These are phyloP conservation scores for Gymnoscopelus braueri DNA, from an alignment of 2,797 vertebrate genomes.

Conservation along the genomic window DNA sequence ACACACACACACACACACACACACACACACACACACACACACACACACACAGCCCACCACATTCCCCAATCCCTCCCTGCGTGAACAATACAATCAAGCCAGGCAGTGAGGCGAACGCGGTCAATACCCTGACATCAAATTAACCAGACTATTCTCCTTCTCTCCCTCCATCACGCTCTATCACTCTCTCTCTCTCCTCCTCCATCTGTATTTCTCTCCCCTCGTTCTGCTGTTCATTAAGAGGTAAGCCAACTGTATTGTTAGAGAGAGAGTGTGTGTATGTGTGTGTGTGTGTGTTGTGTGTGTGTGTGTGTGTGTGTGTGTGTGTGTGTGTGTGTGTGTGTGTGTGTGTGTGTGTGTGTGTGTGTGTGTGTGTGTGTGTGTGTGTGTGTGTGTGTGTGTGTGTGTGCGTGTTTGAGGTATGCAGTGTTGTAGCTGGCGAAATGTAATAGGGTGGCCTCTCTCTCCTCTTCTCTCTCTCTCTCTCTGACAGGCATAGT, in stretches of 20 bases:
- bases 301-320: too few species aligned
- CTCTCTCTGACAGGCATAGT: too few species aligned
- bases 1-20: constrained; percentile 27
- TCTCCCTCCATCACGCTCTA: constrained; percentile 2
- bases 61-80: constrained; percentile 61
- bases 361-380: too few species aligned
- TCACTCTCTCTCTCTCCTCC: neutral
- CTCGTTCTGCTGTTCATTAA: neutral
- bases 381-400: too few species aligned
- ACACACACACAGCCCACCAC: constrained; percentile 39
- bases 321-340: too few species aligned
- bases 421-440: neutral
- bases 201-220: constrained; percentile 6
- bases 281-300: neutral
- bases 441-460: too few species aligned
- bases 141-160: constrained; percentile 40
- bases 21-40: constrained; percentile 4
- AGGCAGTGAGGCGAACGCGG: constrained; percentile 47
- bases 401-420: too few species aligned
- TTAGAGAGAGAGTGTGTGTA: neutral
- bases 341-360: too few species aligned
- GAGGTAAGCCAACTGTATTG: neutral
- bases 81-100: constrained; percentile 69
- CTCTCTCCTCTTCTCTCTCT: too few species aligned
- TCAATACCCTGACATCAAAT: constrained; percentile 60